These are phyloP conservation scores for Linyphia triangularis DNA, from an alignment of 2,888 invertebrate species.

Conservation along the genomic window DNA sequence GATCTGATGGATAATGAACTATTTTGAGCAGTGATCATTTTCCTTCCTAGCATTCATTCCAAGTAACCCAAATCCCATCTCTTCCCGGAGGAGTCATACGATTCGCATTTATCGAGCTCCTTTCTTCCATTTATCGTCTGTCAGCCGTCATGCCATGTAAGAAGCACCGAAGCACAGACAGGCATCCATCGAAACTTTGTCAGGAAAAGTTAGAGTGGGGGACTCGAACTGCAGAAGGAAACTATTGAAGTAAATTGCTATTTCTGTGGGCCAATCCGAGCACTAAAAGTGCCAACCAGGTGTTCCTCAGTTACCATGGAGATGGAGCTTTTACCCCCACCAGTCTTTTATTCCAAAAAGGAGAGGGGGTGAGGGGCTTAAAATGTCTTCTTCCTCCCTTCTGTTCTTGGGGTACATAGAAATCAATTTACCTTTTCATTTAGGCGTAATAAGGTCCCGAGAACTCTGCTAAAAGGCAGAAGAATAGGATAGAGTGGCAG, in stretches of 20 bases:
- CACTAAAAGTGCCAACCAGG: constrained; percentile 68
- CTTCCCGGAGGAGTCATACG: too few species aligned
- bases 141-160: background rate
- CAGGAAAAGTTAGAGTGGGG: constrained; percentile 39
- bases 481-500: constrained; percentile 28
- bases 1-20: too few species aligned
- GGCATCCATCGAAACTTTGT: constrained; percentile 25
- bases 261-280: constrained; percentile 45
- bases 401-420: constrained; percentile 33
- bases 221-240: background rate
- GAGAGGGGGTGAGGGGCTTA: constrained; percentile 41
- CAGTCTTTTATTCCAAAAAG: too few species aligned
- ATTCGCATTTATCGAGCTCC: too few species aligned
- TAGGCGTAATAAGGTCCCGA: constrained; percentile 52
- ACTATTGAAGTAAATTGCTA: constrained; percentile 55
- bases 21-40: too few species aligned
- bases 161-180: background rate
- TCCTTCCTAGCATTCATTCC: too few species aligned
- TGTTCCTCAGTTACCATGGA: constrained; percentile 64
- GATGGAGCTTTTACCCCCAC: constrained; percentile 50
- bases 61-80: too few species aligned
- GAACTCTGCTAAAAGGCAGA: constrained; percentile 54
- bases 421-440: constrained; percentile 71
- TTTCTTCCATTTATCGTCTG: too few species aligned
- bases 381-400: constrained; percentile 32